Base-by-base conservation (phyloP, 1,140 invertebrate species). In the Cydia pomonella region DNA sequence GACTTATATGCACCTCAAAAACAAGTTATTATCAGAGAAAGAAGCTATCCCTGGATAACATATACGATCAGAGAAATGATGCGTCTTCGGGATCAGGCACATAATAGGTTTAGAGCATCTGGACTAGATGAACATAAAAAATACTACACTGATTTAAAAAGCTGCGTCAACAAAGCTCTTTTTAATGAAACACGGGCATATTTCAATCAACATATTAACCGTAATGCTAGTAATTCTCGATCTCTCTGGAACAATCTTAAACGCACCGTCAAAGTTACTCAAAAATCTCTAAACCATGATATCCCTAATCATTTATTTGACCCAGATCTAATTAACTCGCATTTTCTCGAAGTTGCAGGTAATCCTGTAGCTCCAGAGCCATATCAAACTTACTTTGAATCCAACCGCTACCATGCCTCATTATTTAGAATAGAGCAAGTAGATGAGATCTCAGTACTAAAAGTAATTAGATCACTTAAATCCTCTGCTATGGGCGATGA, bases 171-270 rank as follows among this genome's bases (percentile, higher is more conserved):
- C n/a, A n/a, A n/a, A n/a, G n/a, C n/a, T 7, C 10, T 72, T 10
- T 50, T 21, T 23, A 9, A 12, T 53, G 71, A 72, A 53, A 73
- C 53, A 29, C 10, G n/a, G 3, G 53, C 53, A 12, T 73, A 33
- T 73, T 73, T 73, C 27, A 18, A 27, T 18, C 25, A 73, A n/a
- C 21, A 63, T 29, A 63, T 73, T 59, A 63, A 62, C 33, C n/a
- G 59, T 6, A 63, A 62, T 21, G n/a, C n/a, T n/a, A 4, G 29
- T 3, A 62, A n/a, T 33, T 18, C 50, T 16, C 25, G 33, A 16
- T 3, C 4, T 25, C n/a, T n/a, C n/a, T n/a, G n/a, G n/a, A n/a
- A n/a, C n/a, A n/a, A n/a, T n/a, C n/a, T n/a, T n/a, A n/a, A n/a
- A 59, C 23, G 13, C 18, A 63, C 50, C 3, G 27, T 62, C 7